Evolutionary conservation across 2,113 vertebrate species (phyloP).

Genomic region (Strix aluco): DNA sequence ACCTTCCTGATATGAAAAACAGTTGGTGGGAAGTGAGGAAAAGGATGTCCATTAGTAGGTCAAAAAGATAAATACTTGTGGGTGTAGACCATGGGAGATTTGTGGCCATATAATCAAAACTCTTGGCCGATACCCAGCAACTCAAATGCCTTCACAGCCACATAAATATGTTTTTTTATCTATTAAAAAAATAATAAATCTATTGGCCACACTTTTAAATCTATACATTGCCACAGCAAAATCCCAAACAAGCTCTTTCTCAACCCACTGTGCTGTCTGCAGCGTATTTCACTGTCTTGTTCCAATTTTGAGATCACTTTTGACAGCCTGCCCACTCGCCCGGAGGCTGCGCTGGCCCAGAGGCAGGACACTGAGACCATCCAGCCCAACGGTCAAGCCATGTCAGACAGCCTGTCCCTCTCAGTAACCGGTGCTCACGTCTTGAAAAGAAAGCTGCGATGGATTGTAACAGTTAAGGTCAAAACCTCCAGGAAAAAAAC

Average conservation of each 20-base stretch:
- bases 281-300: background rate
- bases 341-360: background rate
- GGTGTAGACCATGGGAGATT: background rate
- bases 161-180: background rate
- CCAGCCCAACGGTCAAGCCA: accelerated
- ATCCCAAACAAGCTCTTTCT: background rate
- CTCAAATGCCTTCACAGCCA: background rate
- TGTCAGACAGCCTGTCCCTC: background rate
- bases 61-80: background rate
- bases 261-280: background rate
- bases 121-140: background rate
- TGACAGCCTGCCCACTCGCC: background rate
- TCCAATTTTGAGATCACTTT: background rate
- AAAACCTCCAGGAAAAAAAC: background rate
- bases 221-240: background rate
- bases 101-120: background rate
- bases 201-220: background rate
- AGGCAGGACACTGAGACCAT: background rate
- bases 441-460: background rate
- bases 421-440: no score
- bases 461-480: background rate
- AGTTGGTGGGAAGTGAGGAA: background rate
- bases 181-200: background rate
- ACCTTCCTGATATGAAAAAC: background rate
- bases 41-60: background rate